Percentiles rank a stretch among this genome's conserved stretches.
These are phyloP conservation scores for Drosophila paramelanica DNA, from an alignment of 2,888 invertebrate genomes.

Conservation along the genomic window DNA sequence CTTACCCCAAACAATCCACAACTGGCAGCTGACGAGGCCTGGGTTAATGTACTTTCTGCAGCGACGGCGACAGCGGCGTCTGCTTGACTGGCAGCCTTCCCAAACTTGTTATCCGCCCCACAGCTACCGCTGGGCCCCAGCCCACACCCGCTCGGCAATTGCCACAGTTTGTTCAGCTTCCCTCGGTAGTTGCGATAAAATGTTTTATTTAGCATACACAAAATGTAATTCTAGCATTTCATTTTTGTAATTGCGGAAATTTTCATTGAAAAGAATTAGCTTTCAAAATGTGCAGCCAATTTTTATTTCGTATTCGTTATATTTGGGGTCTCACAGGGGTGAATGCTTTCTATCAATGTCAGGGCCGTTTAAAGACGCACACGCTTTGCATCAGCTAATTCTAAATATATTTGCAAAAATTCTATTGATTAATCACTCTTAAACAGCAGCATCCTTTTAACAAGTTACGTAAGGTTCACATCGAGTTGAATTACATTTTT, in stretches of 20 bases:
- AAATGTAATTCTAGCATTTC: slow-evolving; percentile 72
- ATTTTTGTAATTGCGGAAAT: slow-evolving; percentile 73
- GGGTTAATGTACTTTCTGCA: slow-evolving; percentile 75
- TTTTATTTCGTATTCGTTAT: slow-evolving; percentile 17
- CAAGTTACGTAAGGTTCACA: too few species aligned
- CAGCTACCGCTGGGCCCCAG: neutral
- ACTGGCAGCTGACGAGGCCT: slow-evolving; percentile 41
- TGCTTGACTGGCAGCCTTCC: slow-evolving; percentile 60
- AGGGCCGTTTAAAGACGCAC: slow-evolving; percentile 44
- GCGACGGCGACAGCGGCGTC: slow-evolving; percentile 47
- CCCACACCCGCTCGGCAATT: slow-evolving; percentile 5
- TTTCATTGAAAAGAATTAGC: slow-evolving; percentile 78
- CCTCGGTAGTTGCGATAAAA: slow-evolving; percentile 45
- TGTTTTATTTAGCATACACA: slow-evolving; percentile 62
- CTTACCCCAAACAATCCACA: slow-evolving; percentile 38
- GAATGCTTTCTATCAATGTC: slow-evolving; percentile 71
- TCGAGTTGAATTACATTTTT: too few species aligned
- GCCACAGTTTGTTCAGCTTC: slow-evolving; percentile 42
- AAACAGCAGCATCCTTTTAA: slow-evolving; percentile 2
- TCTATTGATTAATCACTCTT: neutral
- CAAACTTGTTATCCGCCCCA: slow-evolving; percentile 18
- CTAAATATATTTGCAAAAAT: neutral
- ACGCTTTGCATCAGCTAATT: neutral
- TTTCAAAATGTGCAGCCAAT: slow-evolving; percentile 38
- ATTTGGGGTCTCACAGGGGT: slow-evolving; percentile 33